Percentiles rank a stretch among this genome's conserved stretches.
Conservation (phyloP, 2,888 invertebrate genomes). For the Adineta ricciae region DNA sequence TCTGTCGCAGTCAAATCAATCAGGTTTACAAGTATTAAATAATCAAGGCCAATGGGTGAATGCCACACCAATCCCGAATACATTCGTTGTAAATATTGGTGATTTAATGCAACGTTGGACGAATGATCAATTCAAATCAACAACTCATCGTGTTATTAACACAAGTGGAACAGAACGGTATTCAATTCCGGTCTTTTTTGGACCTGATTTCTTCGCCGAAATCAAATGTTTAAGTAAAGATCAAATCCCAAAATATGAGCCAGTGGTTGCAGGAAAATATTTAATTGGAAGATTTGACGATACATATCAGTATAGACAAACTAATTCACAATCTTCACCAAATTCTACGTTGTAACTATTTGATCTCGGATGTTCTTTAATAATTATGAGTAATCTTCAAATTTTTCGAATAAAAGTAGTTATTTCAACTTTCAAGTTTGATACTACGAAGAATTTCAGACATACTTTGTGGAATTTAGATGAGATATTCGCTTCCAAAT, state of each 20-base stretch:
- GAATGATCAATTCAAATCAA: slow-evolving; percentile 60
- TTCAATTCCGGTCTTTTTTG: neutral
- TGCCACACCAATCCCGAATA: slow-evolving; percentile 65
- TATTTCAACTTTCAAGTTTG: too few species aligned
- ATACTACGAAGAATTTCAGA: too few species aligned
- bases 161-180: neutral
- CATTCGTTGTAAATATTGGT: slow-evolving; percentile 66
- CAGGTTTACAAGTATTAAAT: slow-evolving; percentile 55
- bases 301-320: too few species aligned
- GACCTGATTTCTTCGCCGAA: neutral
- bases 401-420: too few species aligned
- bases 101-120: slow-evolving; percentile 68
- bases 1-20: neutral
- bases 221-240: neutral
- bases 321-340: too few species aligned
- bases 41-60: slow-evolving; percentile 63
- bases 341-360: too few species aligned
- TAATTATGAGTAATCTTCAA: too few species aligned
- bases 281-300: too few species aligned
- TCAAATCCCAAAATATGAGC: neutral
- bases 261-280: neutral
- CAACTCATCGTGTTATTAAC: slow-evolving; percentile 50
- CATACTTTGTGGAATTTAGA: too few species aligned
- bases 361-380: too few species aligned
- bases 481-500: too few species aligned